These are phyloP conservation scores for Parasteatoda tepidariorum DNA, from an alignment of 1,140 invertebrate genomes.

Conservation along the genomic window DNA sequence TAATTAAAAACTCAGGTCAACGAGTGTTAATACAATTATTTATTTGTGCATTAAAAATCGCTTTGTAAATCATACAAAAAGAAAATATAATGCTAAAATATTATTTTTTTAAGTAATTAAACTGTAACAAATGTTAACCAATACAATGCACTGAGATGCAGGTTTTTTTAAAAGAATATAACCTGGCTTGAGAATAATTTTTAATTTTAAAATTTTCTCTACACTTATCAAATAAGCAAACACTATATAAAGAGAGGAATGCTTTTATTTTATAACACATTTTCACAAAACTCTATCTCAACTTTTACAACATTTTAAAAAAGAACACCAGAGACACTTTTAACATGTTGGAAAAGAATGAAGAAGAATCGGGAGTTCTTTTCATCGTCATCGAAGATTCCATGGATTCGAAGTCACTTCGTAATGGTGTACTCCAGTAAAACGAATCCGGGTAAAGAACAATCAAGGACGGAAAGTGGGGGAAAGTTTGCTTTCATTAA, in stretches of 20 bases:
- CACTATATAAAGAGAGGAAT: no score
- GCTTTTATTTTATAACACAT: no score
- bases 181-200: not conserved
- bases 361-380: not conserved
- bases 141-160: no score
- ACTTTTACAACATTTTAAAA: not conserved
- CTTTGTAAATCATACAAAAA: not conserved
- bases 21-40: no score
- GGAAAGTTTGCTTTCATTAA: slow-evolving; percentile 38
- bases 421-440: not conserved
- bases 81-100: not conserved
- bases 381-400: not conserved
- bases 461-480: slow-evolving; percentile 12
- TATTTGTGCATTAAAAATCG: no score
- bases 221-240: no score
- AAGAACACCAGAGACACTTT: not conserved
- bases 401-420: not conserved
- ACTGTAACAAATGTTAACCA: not conserved
- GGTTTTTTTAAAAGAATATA: no score
- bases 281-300: no score
- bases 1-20: no score
- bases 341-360: not conserved
- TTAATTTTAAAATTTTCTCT: not conserved
- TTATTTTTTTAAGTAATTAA: not conserved
- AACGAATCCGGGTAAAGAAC: slow-evolving; percentile 7